Base-by-base conservation (phyloP, 2,888 invertebrate genomes). In the Catocala fraxini region DNA sequence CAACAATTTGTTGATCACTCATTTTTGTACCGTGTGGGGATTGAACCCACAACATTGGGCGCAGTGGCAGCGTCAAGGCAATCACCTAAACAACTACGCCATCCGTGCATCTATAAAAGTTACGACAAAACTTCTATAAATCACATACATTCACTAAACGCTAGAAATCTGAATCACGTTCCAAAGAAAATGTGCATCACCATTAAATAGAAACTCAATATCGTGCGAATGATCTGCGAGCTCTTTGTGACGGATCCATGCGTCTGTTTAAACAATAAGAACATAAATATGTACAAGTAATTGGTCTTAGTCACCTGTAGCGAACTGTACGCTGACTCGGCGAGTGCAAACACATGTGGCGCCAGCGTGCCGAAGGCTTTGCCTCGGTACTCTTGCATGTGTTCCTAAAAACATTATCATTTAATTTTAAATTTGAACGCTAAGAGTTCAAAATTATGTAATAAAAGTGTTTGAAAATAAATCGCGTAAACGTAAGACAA, bases 321-420 rank as follows among this genome's bases (percentile, higher is more conserved):
- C 12, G 96, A 97, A 64, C 96, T 96, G 90, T 98, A 98, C 0
- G 98, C 97, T 9, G 98, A 97, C 91, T 98, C 98, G 0, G 98
- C 98, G 75, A 98, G 92, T 6, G 98, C 98, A 92, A 98, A 98
- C 47, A 98, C 98, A 90, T 98, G 98, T 0, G 98, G 98, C 77
- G 97, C 97, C 82, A 97, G 91, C 43, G 95, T 94, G 33, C 97
- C 97, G 88, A 98, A 95, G 84, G 98, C 97, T 86, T 96, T 96
- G 49, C 97, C 97, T 80, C 97, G 96, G 90, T 98, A 98, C 84
- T 96, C 96, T 83, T 96, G 95, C 85, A 98, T 97, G 86, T 97
- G 96, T 74, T 97, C 97, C 98, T 98, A 94, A 41, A 95, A 94
- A 71, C 35, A 39, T 39, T 25, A 39, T 39, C 35, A 39, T 39